Evolutionary conservation across 2,888 invertebrate genomes (phyloP), one percentile per base, ranked within the genome.

Genomic region (Cataglyphis livida): DNA sequence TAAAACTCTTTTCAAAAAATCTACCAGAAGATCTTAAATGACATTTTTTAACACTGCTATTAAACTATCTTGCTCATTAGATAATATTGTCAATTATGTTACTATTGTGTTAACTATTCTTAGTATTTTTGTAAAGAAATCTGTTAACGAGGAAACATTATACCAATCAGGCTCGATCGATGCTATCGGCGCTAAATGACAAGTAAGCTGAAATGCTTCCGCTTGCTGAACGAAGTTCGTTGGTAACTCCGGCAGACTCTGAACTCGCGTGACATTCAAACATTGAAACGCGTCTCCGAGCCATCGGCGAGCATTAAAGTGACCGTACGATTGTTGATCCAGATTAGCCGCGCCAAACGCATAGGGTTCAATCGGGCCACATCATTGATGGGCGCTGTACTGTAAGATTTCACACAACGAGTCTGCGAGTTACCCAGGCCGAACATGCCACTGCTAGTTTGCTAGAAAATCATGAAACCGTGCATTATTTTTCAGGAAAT

Each of bases 371-470:
- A 95, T 0, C 98, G 96, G 0, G 97, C 96, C 44, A 98, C 97
- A 94, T 98, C 98, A 12, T 98, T 98, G 94, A 98, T 97, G 0
- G 98, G 98, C 6, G 98, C 98, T 0, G 98, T 98, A 88, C 98
- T 98, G 95, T 98, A 98, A 71, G 98, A 98, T 94, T 99, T 99
- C 61, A 99, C 97, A 95, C 99, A 99, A 84, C 98, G 97, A 0
- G 99, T 99, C 95, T 99, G 99, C 6, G 98, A 98, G 89, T 99
- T 98, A 21, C 99, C 99, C 92, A 99, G 96, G 0, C 99, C 99
- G 95, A 99, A 99, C 97, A 99, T 98, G 75, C 98, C 98, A 21
- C 96, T 96, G n/a, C 96, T 96, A 18, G 96, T 96, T 96, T 96
- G 95, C 93, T 95, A 90, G 35, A 84, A 88, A 74, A 38, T 82